Evolutionary conservation across 2,797 vertebrate species (phyloP).

Genomic region (Mus caroli): DNA sequence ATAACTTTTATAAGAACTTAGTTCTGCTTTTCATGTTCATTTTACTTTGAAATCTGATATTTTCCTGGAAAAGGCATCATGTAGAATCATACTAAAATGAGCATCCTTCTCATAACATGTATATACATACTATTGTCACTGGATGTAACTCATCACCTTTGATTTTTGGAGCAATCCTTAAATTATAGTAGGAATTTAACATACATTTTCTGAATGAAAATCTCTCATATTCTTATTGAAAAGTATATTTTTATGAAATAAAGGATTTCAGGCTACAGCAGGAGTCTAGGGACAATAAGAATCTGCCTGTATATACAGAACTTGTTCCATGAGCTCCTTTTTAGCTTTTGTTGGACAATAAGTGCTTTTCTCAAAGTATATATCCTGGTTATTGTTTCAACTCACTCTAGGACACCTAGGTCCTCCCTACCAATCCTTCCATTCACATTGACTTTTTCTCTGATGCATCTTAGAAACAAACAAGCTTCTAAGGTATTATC

Average conservation of each 20-base stretch:
- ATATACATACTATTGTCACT: not conserved
- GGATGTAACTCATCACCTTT: not conserved
- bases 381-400: not conserved
- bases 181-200: not conserved
- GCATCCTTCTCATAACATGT: not conserved
- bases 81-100: not conserved
- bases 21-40: not conserved
- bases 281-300: not conserved
- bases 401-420: not conserved
- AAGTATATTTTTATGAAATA: not conserved
- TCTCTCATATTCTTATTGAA: not conserved
- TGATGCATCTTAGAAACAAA: not conserved
- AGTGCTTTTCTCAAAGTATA: not conserved
- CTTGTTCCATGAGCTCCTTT: not conserved
- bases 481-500: not conserved
- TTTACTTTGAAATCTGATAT: not conserved
- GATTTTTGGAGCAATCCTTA: not conserved
- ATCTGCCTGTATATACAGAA: not conserved
- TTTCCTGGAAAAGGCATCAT: not conserved
- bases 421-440: not conserved
- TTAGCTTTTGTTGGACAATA: not conserved
- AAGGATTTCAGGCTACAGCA: not conserved
- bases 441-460: not conserved
- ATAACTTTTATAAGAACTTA: constrained; percentile 3
- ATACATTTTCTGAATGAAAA: not conserved